Percentiles rank a stretch among this genome's conserved stretches.
These are phyloP conservation scores for Actinemys pallida DNA, from an alignment of 2,113 vertebrate species.

Conservation along the genomic window DNA sequence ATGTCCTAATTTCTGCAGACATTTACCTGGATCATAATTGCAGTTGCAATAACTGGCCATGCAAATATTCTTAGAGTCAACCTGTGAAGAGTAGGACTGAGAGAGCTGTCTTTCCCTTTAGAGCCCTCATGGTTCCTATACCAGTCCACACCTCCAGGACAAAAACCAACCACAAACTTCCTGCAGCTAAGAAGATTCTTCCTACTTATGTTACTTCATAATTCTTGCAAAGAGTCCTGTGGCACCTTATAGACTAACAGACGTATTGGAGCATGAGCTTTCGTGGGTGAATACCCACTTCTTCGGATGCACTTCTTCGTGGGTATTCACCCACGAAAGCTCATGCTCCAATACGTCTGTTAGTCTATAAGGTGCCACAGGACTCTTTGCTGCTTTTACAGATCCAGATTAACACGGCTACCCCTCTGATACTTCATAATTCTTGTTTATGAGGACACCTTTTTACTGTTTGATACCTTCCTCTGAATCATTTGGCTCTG, in stretches of 20 bases:
- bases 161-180: background rate
- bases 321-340: no score
- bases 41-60: background rate
- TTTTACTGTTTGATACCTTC: background rate
- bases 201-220: background rate
- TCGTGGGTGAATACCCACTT: no score
- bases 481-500: background rate
- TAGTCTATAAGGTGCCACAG: no score
- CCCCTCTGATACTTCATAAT: background rate
- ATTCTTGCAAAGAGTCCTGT: background rate
- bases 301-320: no score
- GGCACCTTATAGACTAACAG: no score
- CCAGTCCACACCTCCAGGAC: background rate
- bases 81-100: background rate
- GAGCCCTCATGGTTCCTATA: background rate
- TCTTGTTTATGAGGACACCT: background rate
- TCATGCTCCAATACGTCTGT: no score
- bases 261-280: no score
- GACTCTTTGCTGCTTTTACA: no score
- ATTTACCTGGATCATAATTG: background rate
- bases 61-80: background rate
- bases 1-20: background rate
- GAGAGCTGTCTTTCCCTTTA: background rate
- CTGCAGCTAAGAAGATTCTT: background rate
- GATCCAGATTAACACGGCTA: no score